Evolutionary conservation across 2,113 vertebrate species (phyloP).

Genomic region (Corythaixoides concolor): DNA sequence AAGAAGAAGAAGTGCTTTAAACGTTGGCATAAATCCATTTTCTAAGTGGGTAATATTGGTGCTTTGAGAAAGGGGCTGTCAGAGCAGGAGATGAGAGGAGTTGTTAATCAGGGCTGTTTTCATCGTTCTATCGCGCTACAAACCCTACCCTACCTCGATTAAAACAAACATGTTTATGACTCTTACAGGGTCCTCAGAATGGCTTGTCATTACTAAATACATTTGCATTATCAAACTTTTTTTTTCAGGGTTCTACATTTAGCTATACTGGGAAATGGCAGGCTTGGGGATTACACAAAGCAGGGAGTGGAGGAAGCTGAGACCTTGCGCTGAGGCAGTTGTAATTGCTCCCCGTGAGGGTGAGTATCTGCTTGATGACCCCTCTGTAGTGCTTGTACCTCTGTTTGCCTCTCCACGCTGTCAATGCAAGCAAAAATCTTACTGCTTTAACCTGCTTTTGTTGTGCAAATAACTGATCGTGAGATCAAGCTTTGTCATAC

Average conservation of each 20-base stretch:
- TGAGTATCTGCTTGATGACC: background rate
- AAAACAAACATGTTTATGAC: conserved; percentile 54
- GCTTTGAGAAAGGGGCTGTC: conserved; percentile 60
- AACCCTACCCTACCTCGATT: background rate
- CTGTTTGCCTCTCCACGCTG: background rate
- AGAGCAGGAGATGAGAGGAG: conserved; percentile 34
- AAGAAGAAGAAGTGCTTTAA: conserved; percentile 71
- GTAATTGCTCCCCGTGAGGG: background rate
- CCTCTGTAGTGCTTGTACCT: background rate
- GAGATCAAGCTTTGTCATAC: background rate
- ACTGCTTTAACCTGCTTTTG: background rate
- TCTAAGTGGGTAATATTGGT: conserved; percentile 71
- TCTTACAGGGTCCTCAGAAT: background rate
- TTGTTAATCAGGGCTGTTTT: conserved; percentile 63
- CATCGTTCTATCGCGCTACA: background rate
- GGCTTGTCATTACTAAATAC: background rate
- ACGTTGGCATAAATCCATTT: conserved; percentile 66
- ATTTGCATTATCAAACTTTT: background rate
- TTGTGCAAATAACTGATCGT: background rate
- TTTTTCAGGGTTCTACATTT: background rate
- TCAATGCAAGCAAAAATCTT: background rate
- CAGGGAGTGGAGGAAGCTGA: background rate
- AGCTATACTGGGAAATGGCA: background rate
- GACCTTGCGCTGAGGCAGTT: background rate
- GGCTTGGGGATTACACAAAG: background rate